phyloP scores from a whole-genome alignment of 2,113 vertebrate species.

The Delphinus delphis region DNA sequence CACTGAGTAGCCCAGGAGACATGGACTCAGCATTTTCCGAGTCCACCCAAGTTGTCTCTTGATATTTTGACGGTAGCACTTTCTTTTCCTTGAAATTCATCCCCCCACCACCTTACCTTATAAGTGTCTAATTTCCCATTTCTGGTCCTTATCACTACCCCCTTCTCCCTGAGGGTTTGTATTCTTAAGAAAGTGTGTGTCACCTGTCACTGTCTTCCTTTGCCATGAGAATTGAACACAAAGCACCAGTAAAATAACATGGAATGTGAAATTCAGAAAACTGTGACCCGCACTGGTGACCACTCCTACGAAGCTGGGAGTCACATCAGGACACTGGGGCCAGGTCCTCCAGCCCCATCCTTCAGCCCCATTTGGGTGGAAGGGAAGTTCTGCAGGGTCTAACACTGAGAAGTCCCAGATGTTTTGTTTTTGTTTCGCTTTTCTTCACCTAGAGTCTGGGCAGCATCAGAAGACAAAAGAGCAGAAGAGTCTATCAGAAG shows the following conservation, averaged over 20 bases:
- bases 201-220: background rate
- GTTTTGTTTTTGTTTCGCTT: background rate
- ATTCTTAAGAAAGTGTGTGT: background rate
- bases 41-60: background rate
- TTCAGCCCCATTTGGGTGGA: background rate
- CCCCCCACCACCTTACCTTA: background rate
- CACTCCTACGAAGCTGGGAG: background rate
- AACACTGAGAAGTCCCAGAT: background rate
- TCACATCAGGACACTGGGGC: background rate
- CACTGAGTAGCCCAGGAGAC: background rate
- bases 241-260: background rate
- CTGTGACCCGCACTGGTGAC: background rate
- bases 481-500: background rate
- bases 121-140: background rate
- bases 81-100: background rate
- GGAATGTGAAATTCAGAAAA: background rate
- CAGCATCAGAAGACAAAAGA: background rate
- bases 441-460: background rate
- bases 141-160: background rate
- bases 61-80: background rate
- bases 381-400: background rate
- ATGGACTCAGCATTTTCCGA: background rate
- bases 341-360: no score
- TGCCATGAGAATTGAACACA: background rate
- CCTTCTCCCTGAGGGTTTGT: background rate